These are phyloP conservation scores for Cepphus grylle DNA, from an alignment of 2,113 vertebrate genomes.

Conservation along the genomic window DNA sequence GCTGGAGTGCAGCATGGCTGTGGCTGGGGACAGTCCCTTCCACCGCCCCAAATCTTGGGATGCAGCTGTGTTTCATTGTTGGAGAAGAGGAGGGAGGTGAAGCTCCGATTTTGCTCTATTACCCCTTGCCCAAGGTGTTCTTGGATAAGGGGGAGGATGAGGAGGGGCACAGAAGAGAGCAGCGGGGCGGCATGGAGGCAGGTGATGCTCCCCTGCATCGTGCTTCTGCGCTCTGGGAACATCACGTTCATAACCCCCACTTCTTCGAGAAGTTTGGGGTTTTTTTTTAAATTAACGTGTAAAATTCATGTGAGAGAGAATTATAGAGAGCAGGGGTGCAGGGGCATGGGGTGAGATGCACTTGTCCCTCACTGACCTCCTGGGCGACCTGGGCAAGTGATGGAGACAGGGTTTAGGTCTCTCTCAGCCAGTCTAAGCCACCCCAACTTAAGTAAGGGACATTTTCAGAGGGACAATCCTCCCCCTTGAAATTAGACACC, in stretches of 20 bases:
- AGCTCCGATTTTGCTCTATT: neutral
- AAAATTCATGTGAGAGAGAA: neutral
- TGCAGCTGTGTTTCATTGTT: neutral
- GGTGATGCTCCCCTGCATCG: neutral
- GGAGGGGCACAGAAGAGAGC: neutral
- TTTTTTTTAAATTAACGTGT: neutral
- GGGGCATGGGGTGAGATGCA: neutral
- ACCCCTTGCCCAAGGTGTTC: neutral
- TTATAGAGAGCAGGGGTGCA: neutral
- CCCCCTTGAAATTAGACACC: neutral
- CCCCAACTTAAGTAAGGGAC: neutral
- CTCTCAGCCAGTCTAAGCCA: neutral
- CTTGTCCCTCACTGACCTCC: neutral
- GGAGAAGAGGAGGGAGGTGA: neutral
- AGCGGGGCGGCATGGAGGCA: fast-evolving
- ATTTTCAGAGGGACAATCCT: neutral
- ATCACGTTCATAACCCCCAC: neutral
- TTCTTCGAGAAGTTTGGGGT: neutral
- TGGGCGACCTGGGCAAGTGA: neutral
- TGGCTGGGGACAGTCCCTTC: fast-evolving
- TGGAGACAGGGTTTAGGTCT: neutral
- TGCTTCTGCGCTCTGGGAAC: neutral
- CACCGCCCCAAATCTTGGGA: neutral
- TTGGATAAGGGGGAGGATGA: neutral
- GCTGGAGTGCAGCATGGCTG: neutral